These are phyloP conservation scores for Notodonta ziczac DNA, from an alignment of 2,888 invertebrate species.

Conservation along the genomic window DNA sequence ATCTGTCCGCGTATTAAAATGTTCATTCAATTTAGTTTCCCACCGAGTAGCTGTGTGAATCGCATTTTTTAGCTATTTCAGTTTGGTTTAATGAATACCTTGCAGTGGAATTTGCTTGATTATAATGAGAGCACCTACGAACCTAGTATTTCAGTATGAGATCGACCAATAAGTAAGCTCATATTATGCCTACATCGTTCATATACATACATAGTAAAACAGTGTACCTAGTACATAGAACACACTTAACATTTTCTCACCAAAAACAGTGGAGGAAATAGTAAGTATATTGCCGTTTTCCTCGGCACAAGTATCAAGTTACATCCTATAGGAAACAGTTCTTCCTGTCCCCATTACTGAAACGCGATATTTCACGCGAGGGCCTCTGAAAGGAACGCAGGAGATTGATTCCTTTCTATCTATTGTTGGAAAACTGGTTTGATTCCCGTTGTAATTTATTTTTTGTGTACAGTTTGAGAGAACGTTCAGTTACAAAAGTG, in stretches of 20 bases:
- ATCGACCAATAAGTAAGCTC: too few relatives aligned
- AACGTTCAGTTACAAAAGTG: too few relatives aligned
- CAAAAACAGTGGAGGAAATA: background rate
- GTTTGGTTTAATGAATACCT: background rate
- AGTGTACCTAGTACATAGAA: too few relatives aligned
- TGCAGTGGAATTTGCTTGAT: too few relatives aligned
- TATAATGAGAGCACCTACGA: too few relatives aligned
- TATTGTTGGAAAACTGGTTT: slow-evolving; percentile 1
- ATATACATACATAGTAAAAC: too few relatives aligned
- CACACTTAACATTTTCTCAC: background rate
- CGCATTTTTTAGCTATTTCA: background rate
- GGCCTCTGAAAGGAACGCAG: background rate
- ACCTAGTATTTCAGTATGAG: too few relatives aligned
- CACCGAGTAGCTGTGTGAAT: background rate
- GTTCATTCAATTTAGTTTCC: background rate
- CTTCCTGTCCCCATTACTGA: background rate
- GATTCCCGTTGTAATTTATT: background rate
- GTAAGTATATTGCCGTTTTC: background rate
- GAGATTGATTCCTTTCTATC: background rate
- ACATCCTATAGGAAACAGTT: background rate
- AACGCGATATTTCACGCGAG: slow-evolving; percentile 1
- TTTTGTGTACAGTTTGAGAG: too few relatives aligned
- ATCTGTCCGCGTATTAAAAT: slow-evolving; percentile 3
- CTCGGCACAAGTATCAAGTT: background rate
- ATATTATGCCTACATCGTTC: too few relatives aligned